These are phyloP conservation scores for Cryptocephalus primarius DNA, from an alignment of 2,888 invertebrate genomes.

Conservation along the genomic window DNA sequence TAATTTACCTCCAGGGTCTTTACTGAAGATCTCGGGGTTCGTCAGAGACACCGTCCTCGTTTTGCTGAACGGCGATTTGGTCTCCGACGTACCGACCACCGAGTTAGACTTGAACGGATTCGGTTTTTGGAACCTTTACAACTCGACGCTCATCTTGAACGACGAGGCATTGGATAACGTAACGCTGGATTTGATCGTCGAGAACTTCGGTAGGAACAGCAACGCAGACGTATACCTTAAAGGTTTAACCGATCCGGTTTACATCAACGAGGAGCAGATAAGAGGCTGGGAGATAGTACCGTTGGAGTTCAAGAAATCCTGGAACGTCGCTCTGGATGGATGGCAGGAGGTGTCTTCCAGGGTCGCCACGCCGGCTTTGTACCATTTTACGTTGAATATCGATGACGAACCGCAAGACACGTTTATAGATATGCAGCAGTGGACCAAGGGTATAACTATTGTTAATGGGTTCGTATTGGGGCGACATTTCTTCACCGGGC, in stretches of 20 bases:
- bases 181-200: conserved; percentile 42
- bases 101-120: conserved; percentile 7
- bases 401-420: conserved; percentile 52
- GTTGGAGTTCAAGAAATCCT: conserved; percentile 37
- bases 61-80: conserved; percentile 34
- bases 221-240: conserved; percentile 30
- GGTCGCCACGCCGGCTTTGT: conserved; percentile 41
- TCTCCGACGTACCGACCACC: conserved; percentile 11
- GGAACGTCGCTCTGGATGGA: conserved; percentile 26
- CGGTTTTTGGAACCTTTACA: conserved; percentile 16
- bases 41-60: conserved; percentile 42
- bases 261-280: conserved; percentile 22
- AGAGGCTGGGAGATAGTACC: conserved; percentile 36
- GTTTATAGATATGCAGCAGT: conserved; percentile 62
- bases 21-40: conserved; percentile 30
- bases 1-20: conserved; percentile 20
- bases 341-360: conserved; percentile 22
- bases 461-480: conserved; percentile 80
- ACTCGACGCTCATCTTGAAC: conserved; percentile 21
- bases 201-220: conserved; percentile 77
- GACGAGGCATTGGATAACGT: conserved; percentile 17
- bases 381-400: conserved; percentile 36
- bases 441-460: conserved; percentile 78
- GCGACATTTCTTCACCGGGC: conserved; percentile 66
- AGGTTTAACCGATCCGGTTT: conserved; percentile 35